Conservation (phyloP, 1,140 invertebrate species). For the Ips nitidus region DNA sequence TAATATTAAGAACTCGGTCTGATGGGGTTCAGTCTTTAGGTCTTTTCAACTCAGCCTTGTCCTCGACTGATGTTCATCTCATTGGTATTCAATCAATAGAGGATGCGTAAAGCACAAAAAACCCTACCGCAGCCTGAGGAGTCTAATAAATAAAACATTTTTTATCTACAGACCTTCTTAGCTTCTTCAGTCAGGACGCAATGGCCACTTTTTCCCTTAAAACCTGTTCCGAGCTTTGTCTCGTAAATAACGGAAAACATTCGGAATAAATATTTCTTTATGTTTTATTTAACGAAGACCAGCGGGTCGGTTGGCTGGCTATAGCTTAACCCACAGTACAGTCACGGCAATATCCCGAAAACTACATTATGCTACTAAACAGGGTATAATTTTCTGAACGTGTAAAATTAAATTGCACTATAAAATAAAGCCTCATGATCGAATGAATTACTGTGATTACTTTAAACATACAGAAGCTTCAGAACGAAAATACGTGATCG, state of each 20-base stretch:
- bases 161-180: conserved; percentile 23
- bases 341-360: no score
- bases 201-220: conserved; percentile 22
- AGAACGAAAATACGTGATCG: neutral
- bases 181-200: conserved; percentile 13
- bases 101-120: conserved; percentile 24
- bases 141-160: conserved; percentile 32
- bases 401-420: no score
- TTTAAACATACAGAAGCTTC: neutral
- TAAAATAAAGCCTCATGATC: neutral
- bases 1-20: conserved; percentile 1
- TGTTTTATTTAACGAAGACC: conserved; percentile 27
- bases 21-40: neutral
- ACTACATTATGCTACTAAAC: no score
- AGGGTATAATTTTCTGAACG: no score
- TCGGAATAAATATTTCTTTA: conserved; percentile 28
- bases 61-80: neutral
- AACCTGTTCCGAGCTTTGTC: conserved; percentile 18
- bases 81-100: conserved; percentile 29
- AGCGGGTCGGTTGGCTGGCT: neutral
- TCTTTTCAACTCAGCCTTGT: neutral
- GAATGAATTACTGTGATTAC: neutral
- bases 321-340: neutral
- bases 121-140: conserved; percentile 9
- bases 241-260: conserved; percentile 25